Evolutionary conservation across 2,888 invertebrate genomes (phyloP).

Genomic region (Spisula subtruncata): DNA sequence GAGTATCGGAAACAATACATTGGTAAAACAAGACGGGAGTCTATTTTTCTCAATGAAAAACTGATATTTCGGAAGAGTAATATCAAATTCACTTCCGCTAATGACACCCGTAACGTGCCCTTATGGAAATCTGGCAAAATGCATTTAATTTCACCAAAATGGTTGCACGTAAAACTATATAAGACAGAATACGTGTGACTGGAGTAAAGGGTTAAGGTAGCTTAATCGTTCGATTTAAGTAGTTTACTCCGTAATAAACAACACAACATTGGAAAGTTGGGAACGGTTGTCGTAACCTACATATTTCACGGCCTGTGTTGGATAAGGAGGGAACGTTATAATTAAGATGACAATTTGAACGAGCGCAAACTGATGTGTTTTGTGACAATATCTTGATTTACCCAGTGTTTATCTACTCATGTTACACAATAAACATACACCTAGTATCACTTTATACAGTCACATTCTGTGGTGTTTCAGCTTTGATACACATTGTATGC

Average conservation of each 20-base stretch:
- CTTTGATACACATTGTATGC: background rate
- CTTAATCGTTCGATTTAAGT: background rate
- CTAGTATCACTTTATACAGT: slow-evolving; percentile 10
- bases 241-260: background rate
- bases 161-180: no score
- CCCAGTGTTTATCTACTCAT: slow-evolving; percentile 22
- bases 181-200: no score
- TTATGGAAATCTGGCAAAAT: no score
- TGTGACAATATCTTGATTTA: slow-evolving; percentile 15
- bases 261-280: background rate
- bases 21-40: no score
- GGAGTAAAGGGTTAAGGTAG: background rate
- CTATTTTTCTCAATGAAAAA: no score
- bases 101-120: no score
- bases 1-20: no score
- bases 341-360: slow-evolving; percentile 39
- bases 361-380: slow-evolving; percentile 40
- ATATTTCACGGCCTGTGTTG: background rate
- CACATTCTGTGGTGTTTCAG: background rate
- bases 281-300: background rate
- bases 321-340: slow-evolving; percentile 17
- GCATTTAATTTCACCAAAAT: no score
- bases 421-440: slow-evolving; percentile 44
- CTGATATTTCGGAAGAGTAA: no score
- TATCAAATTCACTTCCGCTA: no score